Evolutionary conservation across 2,113 vertebrate genomes (phyloP), one percentile per base, ranked within the genome.

Genomic region (Corvus hawaiiensis): DNA sequence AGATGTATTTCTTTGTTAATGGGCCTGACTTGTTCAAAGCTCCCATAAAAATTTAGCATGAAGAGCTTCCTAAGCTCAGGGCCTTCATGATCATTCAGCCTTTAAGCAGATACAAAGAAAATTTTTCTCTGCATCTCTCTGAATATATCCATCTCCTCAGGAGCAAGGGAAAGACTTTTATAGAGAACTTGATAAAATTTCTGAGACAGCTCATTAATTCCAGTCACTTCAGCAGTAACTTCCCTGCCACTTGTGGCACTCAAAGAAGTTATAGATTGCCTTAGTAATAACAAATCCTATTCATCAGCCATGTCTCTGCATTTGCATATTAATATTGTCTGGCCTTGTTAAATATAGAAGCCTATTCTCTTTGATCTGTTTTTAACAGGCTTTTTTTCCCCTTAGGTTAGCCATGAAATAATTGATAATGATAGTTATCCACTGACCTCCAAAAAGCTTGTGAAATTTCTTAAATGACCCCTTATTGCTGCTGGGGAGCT

Each of bases 281-380:
- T 95, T 58, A 48, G 84, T 35, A 83, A 78, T 61, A 88, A 26
- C 2, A 7, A 59, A 84, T 94, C 59, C 84, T 89, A 33, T 74
- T 88, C 44, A 90, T 79, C 77, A 81, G 32, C 44, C n/a, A 66
- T 77, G 71, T 90, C 73, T 61, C 92, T 79, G 56, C 13, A 69
- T 80, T 93, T 82, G 61, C 74, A 51, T 72, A 81, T 89, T 90
- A 88, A 94, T 73, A 86, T 59, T 92, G 19, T 59, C 76, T 79
- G 73, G 56, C 76, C 62, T 94, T 94, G 43, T 93, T 87, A 92
- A 91, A 94, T 86, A 92, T 48, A 94, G 87, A 94, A 81, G 44
- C 11, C 56, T 67, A 51, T 61, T 89, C 67, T 89, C 62, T 80
- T 93, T 68, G 81, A 84, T 59, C 30, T 4, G 1, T 46, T 95